These are phyloP conservation scores for Artemia franciscana DNA, from an alignment of 1,140 invertebrate genomes.

Conservation along the genomic window DNA sequence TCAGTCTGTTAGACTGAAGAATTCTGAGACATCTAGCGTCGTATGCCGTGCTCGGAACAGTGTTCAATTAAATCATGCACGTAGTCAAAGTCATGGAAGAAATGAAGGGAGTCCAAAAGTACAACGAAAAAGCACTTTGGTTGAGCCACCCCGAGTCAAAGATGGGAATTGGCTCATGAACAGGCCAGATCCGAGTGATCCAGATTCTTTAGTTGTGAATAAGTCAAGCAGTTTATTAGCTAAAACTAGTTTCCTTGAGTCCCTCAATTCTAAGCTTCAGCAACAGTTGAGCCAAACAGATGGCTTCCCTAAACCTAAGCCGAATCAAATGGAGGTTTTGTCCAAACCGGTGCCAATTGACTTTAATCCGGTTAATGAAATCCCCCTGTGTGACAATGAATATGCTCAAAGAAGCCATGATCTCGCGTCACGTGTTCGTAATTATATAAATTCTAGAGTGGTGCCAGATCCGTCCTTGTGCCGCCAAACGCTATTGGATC, in stretches of 20 bases:
- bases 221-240: neutral
- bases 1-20: slow-evolving; percentile 13
- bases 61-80: slow-evolving; percentile 4
- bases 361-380: neutral
- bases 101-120: neutral
- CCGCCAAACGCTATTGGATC: slow-evolving; percentile 57
- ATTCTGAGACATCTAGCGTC: neutral
- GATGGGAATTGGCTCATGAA: slow-evolving; percentile 3
- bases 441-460: slow-evolving; percentile 31
- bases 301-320: neutral
- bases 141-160: slow-evolving; percentile 8
- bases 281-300: neutral
- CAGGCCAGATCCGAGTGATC: neutral
- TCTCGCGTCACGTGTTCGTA: slow-evolving; percentile 33
- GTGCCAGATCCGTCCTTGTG: slow-evolving; percentile 25
- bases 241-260: neutral
- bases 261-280: neutral
- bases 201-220: neutral
- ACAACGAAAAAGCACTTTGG: slow-evolving; percentile 6
- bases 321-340: neutral
- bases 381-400: too few relatives aligned
- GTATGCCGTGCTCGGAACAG: slow-evolving; percentile 14
- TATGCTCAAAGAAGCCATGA: neutral
- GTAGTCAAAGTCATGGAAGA: neutral
- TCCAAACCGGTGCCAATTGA: neutral